These are phyloP conservation scores for Girardia tigrina DNA, from an alignment of 2,888 invertebrate species.

Conservation along the genomic window DNA sequence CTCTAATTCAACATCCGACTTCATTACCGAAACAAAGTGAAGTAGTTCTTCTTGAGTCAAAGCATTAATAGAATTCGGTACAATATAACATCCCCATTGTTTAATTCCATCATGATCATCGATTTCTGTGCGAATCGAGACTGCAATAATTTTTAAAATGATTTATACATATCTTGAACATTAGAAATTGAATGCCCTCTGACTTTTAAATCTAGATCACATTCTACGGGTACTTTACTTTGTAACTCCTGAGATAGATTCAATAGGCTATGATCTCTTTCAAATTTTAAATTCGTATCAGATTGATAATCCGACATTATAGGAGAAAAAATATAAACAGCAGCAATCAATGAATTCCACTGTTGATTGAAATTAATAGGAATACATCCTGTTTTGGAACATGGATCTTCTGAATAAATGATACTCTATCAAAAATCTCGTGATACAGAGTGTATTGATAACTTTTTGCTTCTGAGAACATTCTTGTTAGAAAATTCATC, in stretches of 20 bases:
- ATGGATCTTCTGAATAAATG: background rate
- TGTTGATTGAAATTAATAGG: background rate
- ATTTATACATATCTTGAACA: background rate
- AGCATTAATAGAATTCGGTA: background rate
- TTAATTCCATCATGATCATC: background rate
- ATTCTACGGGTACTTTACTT: background rate
- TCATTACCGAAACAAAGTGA: background rate
- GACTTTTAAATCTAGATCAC: background rate
- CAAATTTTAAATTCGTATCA: background rate
- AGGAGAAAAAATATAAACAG: background rate
- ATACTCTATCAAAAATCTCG: background rate
- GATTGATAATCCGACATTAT: background rate
- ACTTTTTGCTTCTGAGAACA: background rate
- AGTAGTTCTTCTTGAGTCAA: background rate
- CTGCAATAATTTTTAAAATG: background rate
- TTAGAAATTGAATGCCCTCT: background rate
- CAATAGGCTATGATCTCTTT: too few species aligned
- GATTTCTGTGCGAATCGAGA: background rate
- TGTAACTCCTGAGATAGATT: background rate
- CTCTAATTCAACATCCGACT: background rate
- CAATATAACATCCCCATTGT: background rate
- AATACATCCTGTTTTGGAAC: background rate
- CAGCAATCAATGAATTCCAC: background rate
- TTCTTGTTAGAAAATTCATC: background rate
- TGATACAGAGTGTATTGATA: background rate